phyloP scores from a whole-genome alignment of 1,140 invertebrate genomes.

The Oscheius sp. region DNA sequence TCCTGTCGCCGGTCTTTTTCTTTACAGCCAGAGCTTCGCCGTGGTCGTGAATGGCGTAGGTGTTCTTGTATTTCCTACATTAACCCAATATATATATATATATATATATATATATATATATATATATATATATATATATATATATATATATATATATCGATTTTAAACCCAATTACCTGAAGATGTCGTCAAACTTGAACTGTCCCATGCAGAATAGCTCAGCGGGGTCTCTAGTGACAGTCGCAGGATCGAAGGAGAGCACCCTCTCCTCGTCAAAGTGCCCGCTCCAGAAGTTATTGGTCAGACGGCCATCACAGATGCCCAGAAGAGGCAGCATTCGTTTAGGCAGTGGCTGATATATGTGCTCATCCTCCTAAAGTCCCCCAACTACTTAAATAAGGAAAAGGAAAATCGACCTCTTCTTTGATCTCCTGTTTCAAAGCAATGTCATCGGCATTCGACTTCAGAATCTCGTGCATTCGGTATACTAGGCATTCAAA shows the following conservation, averaged over 20 bases:
- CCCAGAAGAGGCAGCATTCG: background rate
- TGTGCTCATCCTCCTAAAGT: too few species aligned
- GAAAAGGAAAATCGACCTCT: too few species aligned
- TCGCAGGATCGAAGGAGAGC: background rate
- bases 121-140: too few species aligned
- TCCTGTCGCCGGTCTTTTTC: slow-evolving; percentile 27
- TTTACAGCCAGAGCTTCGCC: slow-evolving; percentile 5
- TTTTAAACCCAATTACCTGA: too few species aligned
- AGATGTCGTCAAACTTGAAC: background rate
- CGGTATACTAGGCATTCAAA: too few species aligned
- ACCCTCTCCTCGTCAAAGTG: background rate
- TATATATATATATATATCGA: too few species aligned
- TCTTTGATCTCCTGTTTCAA: too few species aligned
- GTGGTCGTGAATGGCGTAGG: slow-evolving; percentile 16
- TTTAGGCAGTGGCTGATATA: background rate
- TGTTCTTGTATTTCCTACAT: slow-evolving; percentile 21
- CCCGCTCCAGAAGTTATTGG: slow-evolving; percentile 1
- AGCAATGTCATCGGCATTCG: too few species aligned
- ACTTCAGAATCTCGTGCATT: too few species aligned
- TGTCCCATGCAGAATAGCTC: background rate
- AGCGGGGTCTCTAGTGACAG: background rate
- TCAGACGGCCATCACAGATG: background rate
- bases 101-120: too few species aligned
- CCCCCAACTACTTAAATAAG: too few species aligned
- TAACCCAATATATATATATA: too few species aligned